Evolutionary conservation across 2,797 vertebrate genomes (phyloP).

Genomic region (Channa striata): DNA sequence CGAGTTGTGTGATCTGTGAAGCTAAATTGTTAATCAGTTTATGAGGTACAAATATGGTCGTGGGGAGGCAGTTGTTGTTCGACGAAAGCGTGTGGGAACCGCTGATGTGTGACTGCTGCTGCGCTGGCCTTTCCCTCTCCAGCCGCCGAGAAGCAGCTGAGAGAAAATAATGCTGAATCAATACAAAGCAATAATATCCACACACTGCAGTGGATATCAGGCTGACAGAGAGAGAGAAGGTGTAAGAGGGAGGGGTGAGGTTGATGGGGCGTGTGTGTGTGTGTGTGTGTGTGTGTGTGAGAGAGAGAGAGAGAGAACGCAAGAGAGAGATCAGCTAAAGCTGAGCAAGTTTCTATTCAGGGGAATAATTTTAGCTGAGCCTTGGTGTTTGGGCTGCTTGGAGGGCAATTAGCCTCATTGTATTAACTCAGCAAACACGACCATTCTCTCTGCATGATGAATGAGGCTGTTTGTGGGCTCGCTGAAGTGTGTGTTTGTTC

Average conservation of each 20-base stretch:
- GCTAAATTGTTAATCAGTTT: slow-evolving; percentile 43
- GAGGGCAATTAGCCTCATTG: slow-evolving; percentile 85
- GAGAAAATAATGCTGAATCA: slow-evolving; percentile 85
- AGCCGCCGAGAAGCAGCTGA: slow-evolving; percentile 76
- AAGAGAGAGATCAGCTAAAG: slow-evolving; percentile 71
- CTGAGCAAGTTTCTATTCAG: slow-evolving; percentile 75
- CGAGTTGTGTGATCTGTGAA: slow-evolving; percentile 21
- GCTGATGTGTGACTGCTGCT: slow-evolving; percentile 79
- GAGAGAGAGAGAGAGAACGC: slow-evolving; percentile 24
- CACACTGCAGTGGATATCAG: slow-evolving; percentile 80
- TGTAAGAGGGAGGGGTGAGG: slow-evolving; percentile 47
- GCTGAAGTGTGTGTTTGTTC: slow-evolving; percentile 81
- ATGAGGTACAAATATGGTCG: slow-evolving; percentile 47
- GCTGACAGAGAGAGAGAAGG: slow-evolving; percentile 67
- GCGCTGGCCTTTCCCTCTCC: slow-evolving; percentile 77
- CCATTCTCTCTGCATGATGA: slow-evolving; percentile 81
- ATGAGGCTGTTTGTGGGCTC: slow-evolving; percentile 81
- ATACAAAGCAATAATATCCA: slow-evolving; percentile 84
- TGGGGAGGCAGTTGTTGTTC: slow-evolving; percentile 25
- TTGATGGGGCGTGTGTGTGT: slow-evolving; percentile 28
- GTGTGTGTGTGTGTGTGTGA: not conserved
- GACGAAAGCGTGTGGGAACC: slow-evolving; percentile 41
- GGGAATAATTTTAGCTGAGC: slow-evolving; percentile 83
- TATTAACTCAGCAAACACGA: slow-evolving; percentile 84
- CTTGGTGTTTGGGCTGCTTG: slow-evolving; percentile 77